Base-by-base conservation (phyloP, 2,888 invertebrate species). In the Dynastes tityus region DNA sequence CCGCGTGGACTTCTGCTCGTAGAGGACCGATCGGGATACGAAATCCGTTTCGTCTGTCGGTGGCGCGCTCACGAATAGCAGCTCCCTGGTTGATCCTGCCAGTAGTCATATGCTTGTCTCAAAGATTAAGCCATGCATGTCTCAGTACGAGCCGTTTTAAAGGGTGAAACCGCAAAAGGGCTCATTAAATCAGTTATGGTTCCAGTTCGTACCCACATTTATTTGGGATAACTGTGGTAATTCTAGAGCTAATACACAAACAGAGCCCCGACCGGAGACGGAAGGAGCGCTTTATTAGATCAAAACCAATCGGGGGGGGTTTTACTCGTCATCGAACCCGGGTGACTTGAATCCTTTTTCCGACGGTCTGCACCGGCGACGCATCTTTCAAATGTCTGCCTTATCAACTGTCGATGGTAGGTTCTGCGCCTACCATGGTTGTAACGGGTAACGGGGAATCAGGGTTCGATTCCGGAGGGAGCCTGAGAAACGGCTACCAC, bases 381-480 rank as follows among this genome's bases (percentile, higher is more conserved):
- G 51, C n/a, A 11, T 51, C 91, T 4, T 65, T 65, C 65, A 40
- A 65, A 65, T 65, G 65, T 65, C 65, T 65, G 45, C 65, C 65
- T 40, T 92, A 92, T 92, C 92, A 92, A 91, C 91, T 92, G 90
- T 91, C 90, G 92, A 92, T 91, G 92, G 92, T 92, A 92, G 91
- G 90, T 89, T 91, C 90, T 89, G 89, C 88, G 92, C 90, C 91
- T 92, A 92, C 91, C 92, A 91, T 92, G 92, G 92, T 91, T 89
- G 90, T 90, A 89, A 93, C 92, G 92, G 85, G 92, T 93, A 92
- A 93, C 92, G 92, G 92, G 91, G 92, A 92, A 93, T 93, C 90
- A 92, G 92, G 92, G 92, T 93, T 93, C 91, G 91, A 92, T 92
- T 92, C 92, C 91, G 92, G 91, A 70, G 70, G 40, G 51, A 70